Conservation (phyloP, 2,888 invertebrate species). For the Perithous albicinctus region DNA sequence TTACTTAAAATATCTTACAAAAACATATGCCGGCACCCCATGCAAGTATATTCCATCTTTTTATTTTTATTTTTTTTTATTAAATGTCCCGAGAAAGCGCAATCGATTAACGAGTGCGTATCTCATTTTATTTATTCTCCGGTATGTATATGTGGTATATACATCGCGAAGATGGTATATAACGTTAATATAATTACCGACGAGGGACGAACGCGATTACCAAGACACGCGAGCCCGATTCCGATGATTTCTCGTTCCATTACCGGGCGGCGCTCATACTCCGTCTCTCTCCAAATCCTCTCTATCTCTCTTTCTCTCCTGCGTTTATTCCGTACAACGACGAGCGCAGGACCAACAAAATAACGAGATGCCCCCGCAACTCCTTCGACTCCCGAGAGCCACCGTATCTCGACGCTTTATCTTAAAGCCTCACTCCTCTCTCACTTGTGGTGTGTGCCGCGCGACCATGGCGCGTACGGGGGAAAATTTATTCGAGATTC, state of each 20-base stretch:
- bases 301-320: slow-evolving; percentile 6
- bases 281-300: not conserved
- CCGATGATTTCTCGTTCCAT: slow-evolving; percentile 69
- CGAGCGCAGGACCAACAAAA: slow-evolving; percentile 56
- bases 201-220: slow-evolving; percentile 64
- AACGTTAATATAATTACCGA: slow-evolving; percentile 63
- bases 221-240: slow-evolving; percentile 69
- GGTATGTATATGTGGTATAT: not conserved
- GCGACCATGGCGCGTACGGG: slow-evolving; percentile 38
- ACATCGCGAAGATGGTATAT: slow-evolving; percentile 22
- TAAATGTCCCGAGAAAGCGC: slow-evolving; percentile 30
- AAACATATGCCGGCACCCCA: not conserved
- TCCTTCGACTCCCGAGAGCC: slow-evolving; percentile 46
- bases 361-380: slow-evolving; percentile 67
- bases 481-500: slow-evolving; percentile 64
- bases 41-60: not conserved
- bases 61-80: slow-evolving; percentile 13
- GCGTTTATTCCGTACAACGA: slow-evolving; percentile 21
- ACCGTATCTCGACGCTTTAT: slow-evolving; percentile 69
- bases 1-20: slow-evolving; percentile 4
- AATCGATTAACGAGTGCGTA: slow-evolving; percentile 49
- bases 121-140: slow-evolving; percentile 35
- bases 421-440: slow-evolving; percentile 64
- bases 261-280: slow-evolving; percentile 41
- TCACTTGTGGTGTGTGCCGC: slow-evolving; percentile 41